A percentile compares a stretch with the other conserved stretches of the same genome.
These are phyloP conservation scores for Kryptopterus vitreolus DNA, from an alignment of 2,797 vertebrate species.

Conservation along the genomic window DNA sequence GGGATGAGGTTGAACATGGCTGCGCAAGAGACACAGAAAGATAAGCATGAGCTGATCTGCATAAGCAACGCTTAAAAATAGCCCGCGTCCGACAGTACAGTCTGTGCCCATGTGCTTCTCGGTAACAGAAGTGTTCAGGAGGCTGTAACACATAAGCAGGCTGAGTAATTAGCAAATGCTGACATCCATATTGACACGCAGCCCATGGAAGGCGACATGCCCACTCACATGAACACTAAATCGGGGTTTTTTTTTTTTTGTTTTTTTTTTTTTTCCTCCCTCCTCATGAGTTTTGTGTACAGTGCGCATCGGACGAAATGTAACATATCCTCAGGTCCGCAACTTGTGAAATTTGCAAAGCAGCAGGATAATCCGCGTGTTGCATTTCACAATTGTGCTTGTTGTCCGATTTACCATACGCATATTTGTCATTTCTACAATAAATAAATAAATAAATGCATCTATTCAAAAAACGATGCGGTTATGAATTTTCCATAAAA, in stretches of 20 bases:
- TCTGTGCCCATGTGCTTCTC: background rate
- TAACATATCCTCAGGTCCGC: background rate
- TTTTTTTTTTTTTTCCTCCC: background rate
- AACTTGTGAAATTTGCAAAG: background rate
- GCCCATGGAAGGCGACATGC: background rate
- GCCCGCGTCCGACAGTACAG: conserved; percentile 11
- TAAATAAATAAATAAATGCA: background rate
- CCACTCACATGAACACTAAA: conserved; percentile 5
- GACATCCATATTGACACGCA: conserved; percentile 23
- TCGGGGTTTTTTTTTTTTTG: background rate
- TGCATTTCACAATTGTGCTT: background rate
- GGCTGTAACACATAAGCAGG: conserved; percentile 20
- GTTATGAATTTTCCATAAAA: background rate
- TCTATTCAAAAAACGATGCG: background rate
- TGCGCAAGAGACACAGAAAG: conserved; percentile 63
- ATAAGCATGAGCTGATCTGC: conserved; percentile 1
- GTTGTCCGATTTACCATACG: too few relatives aligned
- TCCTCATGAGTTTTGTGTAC: background rate
- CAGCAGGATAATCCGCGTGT: background rate
- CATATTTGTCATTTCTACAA: background rate
- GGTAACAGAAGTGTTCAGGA: conserved; percentile 14
- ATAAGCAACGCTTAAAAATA: conserved; percentile 20
- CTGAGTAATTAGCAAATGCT: conserved; percentile 23
- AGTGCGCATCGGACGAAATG: background rate
- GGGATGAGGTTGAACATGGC: conserved; percentile 99